phyloP scores from a whole-genome alignment of 2,113 vertebrate genomes.

The Anas platyrhynchos region DNA sequence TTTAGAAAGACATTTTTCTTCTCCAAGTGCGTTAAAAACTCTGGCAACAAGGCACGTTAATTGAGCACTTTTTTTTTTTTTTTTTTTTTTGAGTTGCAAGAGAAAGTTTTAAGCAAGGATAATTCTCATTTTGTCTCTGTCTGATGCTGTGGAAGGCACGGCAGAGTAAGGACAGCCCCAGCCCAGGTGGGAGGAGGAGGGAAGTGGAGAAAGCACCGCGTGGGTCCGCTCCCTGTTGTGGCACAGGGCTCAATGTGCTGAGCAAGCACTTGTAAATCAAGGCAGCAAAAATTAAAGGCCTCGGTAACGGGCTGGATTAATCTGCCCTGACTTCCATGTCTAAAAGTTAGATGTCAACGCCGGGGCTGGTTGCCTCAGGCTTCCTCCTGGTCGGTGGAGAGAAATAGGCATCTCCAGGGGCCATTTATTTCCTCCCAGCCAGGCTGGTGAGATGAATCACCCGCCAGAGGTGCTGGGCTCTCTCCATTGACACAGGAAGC shows the following conservation, averaged over 20 bases:
- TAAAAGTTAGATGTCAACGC: not conserved
- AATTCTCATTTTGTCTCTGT: not conserved
- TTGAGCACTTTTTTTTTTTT: not conserved
- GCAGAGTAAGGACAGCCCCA: not conserved
- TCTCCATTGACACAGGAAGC: not conserved
- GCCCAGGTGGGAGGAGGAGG: not conserved
- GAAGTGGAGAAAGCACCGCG: not conserved
- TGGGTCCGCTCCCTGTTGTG: not conserved
- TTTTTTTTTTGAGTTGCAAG: fast-evolving
- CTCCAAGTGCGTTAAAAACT: not conserved
- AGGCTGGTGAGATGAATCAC: not conserved
- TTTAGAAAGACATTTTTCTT: not conserved
- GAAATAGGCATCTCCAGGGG: conserved; percentile 44
- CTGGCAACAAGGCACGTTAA: not conserved
- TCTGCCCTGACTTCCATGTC: not conserved
- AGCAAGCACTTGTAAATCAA: conserved; percentile 45
- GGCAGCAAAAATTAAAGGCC: not conserved
- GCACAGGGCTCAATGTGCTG: not conserved
- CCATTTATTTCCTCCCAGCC: conserved; percentile 15
- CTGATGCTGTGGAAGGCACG: not conserved
- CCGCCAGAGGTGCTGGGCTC: not conserved
- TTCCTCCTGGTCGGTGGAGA: not conserved
- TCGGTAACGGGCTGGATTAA: conserved; percentile 28
- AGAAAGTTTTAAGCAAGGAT: not conserved
- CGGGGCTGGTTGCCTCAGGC: conserved; percentile 12